Percentiles rank a stretch among this genome's conserved stretches.
Conservation (phyloP, 2,113 vertebrate species). For the Gallinago media region DNA sequence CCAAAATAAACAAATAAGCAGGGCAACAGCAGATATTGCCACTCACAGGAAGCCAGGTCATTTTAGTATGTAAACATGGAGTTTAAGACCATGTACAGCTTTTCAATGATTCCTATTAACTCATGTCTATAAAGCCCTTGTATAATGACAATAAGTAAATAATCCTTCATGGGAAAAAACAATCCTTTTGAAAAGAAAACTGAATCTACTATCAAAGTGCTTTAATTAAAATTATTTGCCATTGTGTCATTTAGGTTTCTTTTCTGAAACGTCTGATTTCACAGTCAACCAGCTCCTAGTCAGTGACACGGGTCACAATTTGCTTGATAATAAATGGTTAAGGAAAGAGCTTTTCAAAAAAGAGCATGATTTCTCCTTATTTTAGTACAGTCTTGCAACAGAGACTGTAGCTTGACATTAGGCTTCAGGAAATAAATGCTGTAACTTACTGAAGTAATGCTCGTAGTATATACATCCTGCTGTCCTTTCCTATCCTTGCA, state of each 20-base stretch:
- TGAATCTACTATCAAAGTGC: not conserved
- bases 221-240: not conserved
- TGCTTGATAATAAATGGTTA: not conserved
- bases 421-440: not conserved
- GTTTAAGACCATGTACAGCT: not conserved
- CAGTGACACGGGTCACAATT: not conserved
- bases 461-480: not conserved
- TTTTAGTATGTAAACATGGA: not conserved
- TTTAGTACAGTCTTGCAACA: not conserved
- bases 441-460: not conserved
- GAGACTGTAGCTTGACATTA: not conserved
- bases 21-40: not conserved
- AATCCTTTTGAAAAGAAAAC: not conserved
- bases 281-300: not conserved
- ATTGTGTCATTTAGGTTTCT: not conserved
- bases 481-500: not conserved
- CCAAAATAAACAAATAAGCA: not conserved
- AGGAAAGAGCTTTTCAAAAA: not conserved
- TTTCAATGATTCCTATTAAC: slow-evolving; percentile 4
- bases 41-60: not conserved
- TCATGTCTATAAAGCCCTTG: not conserved
- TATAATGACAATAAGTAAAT: not conserved
- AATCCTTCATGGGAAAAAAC: not conserved
- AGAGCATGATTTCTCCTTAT: not conserved
- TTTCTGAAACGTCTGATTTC: not conserved